Evolutionary conservation across 2,113 vertebrate species (phyloP).

Genomic region (Tapirus terrestris): DNA sequence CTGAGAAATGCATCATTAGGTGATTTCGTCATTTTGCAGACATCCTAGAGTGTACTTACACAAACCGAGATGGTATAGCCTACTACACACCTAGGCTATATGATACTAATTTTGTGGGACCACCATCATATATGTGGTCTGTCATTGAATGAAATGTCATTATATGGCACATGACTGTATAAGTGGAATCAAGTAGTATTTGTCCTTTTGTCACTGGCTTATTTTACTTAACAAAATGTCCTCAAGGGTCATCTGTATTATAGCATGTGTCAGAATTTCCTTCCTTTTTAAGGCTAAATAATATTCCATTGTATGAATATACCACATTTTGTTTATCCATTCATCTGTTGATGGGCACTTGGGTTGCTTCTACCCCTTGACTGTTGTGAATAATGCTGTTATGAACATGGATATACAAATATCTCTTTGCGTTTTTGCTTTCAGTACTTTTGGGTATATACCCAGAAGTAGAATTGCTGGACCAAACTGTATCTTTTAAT

Average conservation of each 20-base stretch:
- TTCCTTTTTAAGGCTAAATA: not conserved
- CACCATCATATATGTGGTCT: no score
- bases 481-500: not conserved
- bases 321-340: not conserved
- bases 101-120: no score
- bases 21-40: no score
- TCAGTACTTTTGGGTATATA: not conserved
- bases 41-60: no score
- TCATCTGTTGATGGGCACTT: not conserved
- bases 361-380: not conserved
- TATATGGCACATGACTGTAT: not conserved
- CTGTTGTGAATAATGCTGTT: not conserved
- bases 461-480: not conserved
- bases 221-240: conserved; percentile 5
- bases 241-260: not conserved
- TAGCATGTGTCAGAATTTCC: not conserved
- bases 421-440: not conserved
- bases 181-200: not conserved
- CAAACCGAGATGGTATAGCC: no score
- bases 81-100: no score
- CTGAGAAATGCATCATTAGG: no score
- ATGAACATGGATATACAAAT: not conserved
- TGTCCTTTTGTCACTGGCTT: conserved; percentile 10
- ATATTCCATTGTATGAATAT: not conserved
- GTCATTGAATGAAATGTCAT: no score